A percentile compares a stretch with the other conserved stretches of the same genome.
Conservation (phyloP, 1,140 invertebrate genomes). For the Drosophila azteca region DNA sequence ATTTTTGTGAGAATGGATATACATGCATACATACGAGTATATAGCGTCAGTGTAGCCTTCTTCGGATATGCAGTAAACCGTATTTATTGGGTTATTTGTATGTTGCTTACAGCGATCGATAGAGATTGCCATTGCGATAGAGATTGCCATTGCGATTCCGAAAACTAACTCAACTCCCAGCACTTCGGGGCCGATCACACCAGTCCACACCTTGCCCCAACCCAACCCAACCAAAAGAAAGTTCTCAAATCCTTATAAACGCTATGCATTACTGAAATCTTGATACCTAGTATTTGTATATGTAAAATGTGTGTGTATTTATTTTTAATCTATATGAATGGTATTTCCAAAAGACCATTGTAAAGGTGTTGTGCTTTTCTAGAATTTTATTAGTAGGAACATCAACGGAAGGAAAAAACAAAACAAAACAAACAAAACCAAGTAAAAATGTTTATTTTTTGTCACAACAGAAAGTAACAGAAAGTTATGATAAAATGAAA, state of each 20-base stretch:
- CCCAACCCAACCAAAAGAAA: conserved; percentile 14
- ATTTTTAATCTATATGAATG: conserved; percentile 78
- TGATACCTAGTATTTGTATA: conserved; percentile 74
- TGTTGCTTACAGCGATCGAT: conserved; percentile 60
- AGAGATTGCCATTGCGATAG: neutral
- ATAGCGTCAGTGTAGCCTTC: conserved; percentile 57
- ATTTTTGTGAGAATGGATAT: conserved; percentile 65
- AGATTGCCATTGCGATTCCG: too few species aligned
- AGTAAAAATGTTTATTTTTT: conserved; percentile 69
- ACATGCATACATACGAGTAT: conserved; percentile 24
- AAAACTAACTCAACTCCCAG: conserved; percentile 14
- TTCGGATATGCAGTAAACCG: conserved; percentile 35
- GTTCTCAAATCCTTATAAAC: conserved; percentile 67
- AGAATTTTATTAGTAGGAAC: conserved; percentile 82
- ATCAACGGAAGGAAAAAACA: conserved; percentile 45
- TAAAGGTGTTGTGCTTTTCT: conserved; percentile 84
- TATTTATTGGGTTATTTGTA: conserved; percentile 25
- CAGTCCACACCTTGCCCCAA: conserved; percentile 1
- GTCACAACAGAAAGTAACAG: conserved; percentile 62
- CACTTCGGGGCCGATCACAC: conserved; percentile 24
- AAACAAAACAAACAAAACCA: conserved; percentile 5
- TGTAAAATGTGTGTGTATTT: conserved; percentile 77
- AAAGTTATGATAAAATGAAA: conserved; percentile 63
- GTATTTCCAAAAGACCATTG: conserved; percentile 83
- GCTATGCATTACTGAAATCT: conserved; percentile 74